Percentiles rank a stretch among this genome's conserved stretches.
Evolutionary conservation across 2,888 invertebrate species (phyloP).

Genomic region (Venustoraphidia nigricollis): DNA sequence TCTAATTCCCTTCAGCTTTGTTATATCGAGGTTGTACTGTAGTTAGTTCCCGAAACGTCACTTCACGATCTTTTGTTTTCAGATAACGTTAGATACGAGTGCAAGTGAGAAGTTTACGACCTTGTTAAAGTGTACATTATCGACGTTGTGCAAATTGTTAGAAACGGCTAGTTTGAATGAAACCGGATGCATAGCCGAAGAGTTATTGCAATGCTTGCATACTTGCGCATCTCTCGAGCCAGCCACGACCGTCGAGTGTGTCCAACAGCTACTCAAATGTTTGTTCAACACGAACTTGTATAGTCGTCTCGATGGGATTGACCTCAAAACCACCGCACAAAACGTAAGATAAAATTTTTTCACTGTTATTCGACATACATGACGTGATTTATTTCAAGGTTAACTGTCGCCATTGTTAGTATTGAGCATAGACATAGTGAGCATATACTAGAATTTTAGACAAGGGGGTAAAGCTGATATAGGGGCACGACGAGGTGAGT

Average conservation of each 20-base stretch:
- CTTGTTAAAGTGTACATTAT: slow-evolving; percentile 45
- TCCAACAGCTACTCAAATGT: slow-evolving; percentile 62
- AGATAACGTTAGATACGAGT: slow-evolving; percentile 64
- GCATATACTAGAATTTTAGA: too few species aligned
- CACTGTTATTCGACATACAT: too few species aligned
- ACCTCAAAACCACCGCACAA: slow-evolving; percentile 10
- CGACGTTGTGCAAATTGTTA: slow-evolving; percentile 50
- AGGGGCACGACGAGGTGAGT: too few species aligned
- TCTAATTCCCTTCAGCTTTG: too few species aligned
- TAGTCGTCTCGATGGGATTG: slow-evolving; percentile 26
- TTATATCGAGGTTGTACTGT: too few species aligned
- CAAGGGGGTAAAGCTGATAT: too few species aligned
- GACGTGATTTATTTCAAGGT: too few species aligned
- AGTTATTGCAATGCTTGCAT: slow-evolving; percentile 59
- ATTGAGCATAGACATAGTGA: too few species aligned
- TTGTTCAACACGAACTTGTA: slow-evolving; percentile 61
- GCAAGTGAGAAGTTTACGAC: slow-evolving; percentile 59
- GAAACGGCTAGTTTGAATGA: slow-evolving; percentile 55
- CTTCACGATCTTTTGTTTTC: slow-evolving; percentile 15
- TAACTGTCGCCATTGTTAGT: too few species aligned
- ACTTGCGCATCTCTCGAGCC: slow-evolving; percentile 55
- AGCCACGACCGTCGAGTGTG: slow-evolving; percentile 52
- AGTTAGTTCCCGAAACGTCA: neutral
- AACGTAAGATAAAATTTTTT: too few species aligned
- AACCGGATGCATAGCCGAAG: slow-evolving; percentile 61